These are phyloP conservation scores for Eulithis testata DNA, from an alignment of 2,888 invertebrate genomes.

Conservation along the genomic window DNA sequence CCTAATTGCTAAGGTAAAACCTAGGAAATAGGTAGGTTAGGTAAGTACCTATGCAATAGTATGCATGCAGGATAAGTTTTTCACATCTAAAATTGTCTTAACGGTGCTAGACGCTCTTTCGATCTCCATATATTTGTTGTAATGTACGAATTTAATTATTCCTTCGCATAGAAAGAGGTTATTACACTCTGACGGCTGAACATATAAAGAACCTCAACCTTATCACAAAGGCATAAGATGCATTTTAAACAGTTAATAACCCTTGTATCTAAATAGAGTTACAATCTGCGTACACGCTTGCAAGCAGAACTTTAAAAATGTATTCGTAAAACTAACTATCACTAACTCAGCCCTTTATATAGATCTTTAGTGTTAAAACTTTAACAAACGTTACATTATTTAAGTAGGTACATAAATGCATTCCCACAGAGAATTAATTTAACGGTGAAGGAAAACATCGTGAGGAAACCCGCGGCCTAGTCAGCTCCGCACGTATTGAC, in stretches of 20 bases:
- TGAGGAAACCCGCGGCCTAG: too few species aligned
- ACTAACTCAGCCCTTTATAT: too few species aligned
- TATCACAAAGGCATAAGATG: constrained; percentile 15
- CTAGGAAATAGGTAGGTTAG: constrained; percentile 1
- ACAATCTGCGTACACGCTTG: constrained; percentile 2
- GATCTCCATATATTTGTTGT: constrained; percentile 36
- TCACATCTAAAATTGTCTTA: constrained; percentile 32
- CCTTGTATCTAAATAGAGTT: constrained; percentile 6
- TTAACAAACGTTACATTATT: too few species aligned
- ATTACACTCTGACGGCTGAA: constrained; percentile 64
- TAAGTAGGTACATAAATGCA: too few species aligned
- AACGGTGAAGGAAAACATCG: too few species aligned
- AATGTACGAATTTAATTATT: constrained; percentile 41
- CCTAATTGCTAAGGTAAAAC: too few species aligned
- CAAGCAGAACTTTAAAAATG: constrained; percentile 11
- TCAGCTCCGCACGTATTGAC: too few species aligned
- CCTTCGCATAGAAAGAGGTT: constrained; percentile 56
- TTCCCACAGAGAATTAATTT: too few species aligned
- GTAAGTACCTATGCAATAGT: too few species aligned
- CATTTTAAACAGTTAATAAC: constrained; percentile 10
- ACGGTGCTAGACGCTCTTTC: constrained; percentile 33
- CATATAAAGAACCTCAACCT: constrained; percentile 33
- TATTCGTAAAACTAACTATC: neutral
- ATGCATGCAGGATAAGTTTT: too few species aligned
- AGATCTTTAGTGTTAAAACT: too few species aligned